Percentiles rank a stretch among this genome's conserved stretches.
Conservation (phyloP, 2,797 vertebrate genomes). For the Gadopsis bispinosus region DNA sequence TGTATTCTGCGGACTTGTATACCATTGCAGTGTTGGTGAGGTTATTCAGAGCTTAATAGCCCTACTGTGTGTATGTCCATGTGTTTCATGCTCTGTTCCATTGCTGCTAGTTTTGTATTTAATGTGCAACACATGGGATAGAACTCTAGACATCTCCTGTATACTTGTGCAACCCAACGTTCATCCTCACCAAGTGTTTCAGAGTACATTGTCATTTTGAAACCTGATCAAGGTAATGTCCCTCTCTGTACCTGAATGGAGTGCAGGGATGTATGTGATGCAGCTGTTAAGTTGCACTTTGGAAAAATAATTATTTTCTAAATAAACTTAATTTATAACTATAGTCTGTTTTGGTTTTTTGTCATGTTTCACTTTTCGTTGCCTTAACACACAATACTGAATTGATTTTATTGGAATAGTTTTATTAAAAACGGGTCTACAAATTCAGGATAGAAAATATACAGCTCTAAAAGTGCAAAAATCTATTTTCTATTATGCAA, state of each 20-base stretch:
- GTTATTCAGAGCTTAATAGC: conserved; percentile 57
- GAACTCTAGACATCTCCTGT: conserved; percentile 60
- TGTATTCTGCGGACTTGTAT: conserved; percentile 52
- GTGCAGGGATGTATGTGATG: conserved; percentile 69
- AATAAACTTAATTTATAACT: conserved; percentile 87
- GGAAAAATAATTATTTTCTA: conserved; percentile 81
- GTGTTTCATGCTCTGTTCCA: conserved; percentile 63
- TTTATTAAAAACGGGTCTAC: conserved; percentile 48
- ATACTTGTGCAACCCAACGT: conserved; percentile 51
- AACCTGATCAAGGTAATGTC: conserved; percentile 69
- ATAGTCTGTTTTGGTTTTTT: conserved; percentile 47
- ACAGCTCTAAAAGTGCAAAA: conserved; percentile 44
- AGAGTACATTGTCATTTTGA: conserved; percentile 65
- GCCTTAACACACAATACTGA: conserved; percentile 13
- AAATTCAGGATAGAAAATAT: conserved; percentile 51
- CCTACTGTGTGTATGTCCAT: conserved; percentile 42
- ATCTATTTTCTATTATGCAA: conserved; percentile 21
- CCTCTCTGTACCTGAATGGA: conserved; percentile 58
- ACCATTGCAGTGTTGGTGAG: conserved; percentile 63
- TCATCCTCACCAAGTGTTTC: conserved; percentile 62
- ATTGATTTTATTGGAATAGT: neutral
- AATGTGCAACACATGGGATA: conserved; percentile 72
- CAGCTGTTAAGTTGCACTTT: conserved; percentile 66
- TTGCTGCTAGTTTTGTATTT: conserved; percentile 77
- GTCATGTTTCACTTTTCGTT: conserved; percentile 46